Evolutionary conservation across 2,888 invertebrate genomes (phyloP).

Genomic region (Diaphora mendica): DNA sequence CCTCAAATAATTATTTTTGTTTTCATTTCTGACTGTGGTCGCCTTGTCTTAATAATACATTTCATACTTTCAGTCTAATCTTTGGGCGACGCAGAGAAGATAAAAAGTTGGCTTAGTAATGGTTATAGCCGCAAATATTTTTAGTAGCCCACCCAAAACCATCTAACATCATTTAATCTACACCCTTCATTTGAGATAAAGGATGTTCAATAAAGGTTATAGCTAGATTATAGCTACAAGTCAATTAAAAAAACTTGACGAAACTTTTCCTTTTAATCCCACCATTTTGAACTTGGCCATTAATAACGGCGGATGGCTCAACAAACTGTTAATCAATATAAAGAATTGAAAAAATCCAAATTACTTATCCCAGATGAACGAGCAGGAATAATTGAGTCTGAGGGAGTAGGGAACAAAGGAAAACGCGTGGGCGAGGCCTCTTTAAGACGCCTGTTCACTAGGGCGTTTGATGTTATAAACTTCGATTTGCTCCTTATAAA

Average conservation of each 20-base stretch:
- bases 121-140: too few species aligned
- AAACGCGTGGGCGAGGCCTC: slow-evolving; percentile 28
- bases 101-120: too few species aligned
- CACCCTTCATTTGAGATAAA: background rate
- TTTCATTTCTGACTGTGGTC: too few species aligned
- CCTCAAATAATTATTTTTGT: too few species aligned
- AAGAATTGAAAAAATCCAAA: slow-evolving; percentile 56
- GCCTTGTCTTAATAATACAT: too few species aligned
- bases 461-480: background rate
- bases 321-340: slow-evolving; percentile 44
- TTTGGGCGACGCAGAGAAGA: too few species aligned
- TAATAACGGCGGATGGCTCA: slow-evolving; percentile 29
- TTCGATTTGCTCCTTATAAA: background rate
- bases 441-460: slow-evolving; percentile 9
- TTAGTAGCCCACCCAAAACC: background rate
- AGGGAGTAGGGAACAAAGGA: slow-evolving; percentile 33
- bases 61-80: too few species aligned
- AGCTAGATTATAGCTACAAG: background rate
- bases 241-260: slow-evolving; percentile 17
- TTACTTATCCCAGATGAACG: slow-evolving; percentile 66
- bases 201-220: background rate
- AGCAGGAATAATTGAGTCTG: slow-evolving; percentile 69
- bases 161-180: background rate
- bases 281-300: slow-evolving; percentile 29
- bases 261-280: slow-evolving; percentile 16